A percentile compares a stretch with the other conserved stretches of the same genome.
Conservation (phyloP, 2,113 vertebrate genomes). For the Leptobrachium leishanense region DNA sequence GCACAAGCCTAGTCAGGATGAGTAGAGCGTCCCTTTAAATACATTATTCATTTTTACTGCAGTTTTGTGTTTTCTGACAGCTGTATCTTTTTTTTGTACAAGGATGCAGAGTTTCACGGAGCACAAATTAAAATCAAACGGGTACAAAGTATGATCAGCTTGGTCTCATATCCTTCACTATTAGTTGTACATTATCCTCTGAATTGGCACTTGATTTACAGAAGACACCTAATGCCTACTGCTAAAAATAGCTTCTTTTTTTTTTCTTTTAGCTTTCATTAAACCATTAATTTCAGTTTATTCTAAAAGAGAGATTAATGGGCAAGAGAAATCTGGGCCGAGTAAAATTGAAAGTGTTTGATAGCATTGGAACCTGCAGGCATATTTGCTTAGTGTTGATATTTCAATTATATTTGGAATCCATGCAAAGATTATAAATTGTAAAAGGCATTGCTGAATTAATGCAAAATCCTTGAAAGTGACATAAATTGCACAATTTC, state of each 20-base stretch:
- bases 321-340: slow-evolving; percentile 49
- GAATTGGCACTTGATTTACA: slow-evolving; percentile 11
- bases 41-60: too few relatives aligned
- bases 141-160: background rate
- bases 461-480: slow-evolving; percentile 52
- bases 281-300: slow-evolving; percentile 54
- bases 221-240: slow-evolving; percentile 10
- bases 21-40: too few relatives aligned
- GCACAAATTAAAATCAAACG: background rate
- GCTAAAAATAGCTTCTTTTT: slow-evolving; percentile 36
- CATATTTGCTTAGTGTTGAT: slow-evolving; percentile 54
- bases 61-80: too few relatives aligned
- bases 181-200: slow-evolving; percentile 18
- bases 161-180: background rate
- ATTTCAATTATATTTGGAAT: slow-evolving; percentile 53
- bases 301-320: slow-evolving; percentile 52
- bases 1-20: too few relatives aligned
- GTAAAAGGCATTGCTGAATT: slow-evolving; percentile 52
- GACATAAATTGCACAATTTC: slow-evolving; percentile 42
- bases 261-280: slow-evolving; percentile 41
- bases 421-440: slow-evolving; percentile 48
- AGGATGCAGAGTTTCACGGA: background rate
- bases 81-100: too few relatives aligned
- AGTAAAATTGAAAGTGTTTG: slow-evolving; percentile 56
- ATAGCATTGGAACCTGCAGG: slow-evolving; percentile 51